Base-by-base conservation (phyloP, 2,888 invertebrate genomes). In the Emmelina monodactyla region DNA sequence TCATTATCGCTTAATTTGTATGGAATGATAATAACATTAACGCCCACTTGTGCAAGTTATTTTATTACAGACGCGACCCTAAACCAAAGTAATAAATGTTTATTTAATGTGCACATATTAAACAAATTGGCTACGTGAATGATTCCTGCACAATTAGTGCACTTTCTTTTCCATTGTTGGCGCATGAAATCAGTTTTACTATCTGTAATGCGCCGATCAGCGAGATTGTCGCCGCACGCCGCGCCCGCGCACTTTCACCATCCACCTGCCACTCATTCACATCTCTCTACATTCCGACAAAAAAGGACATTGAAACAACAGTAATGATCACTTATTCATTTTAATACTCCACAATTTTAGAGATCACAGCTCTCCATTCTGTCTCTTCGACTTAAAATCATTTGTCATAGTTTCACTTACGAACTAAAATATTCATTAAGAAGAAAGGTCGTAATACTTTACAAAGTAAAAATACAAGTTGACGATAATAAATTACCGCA, bases 131-230 rank as follows among this genome's bases (percentile, higher is more conserved):
- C 52, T 49, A 50, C 41, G 44, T 49, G 47, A 56, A 44, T 49
- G 53, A 57, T 65, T 62, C 64, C 66, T 63, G 58, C 48, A 66
- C 62, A 68, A 62, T 78, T 82, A 68, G 60, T 68, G 66, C 70
- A 76, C 66, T 73, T 84, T 61, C 72, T 65, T 62, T 79, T 70
- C 65, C 63, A 71, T 71, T 75, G 65, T 72, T 69, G 62, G 55
- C 55, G 58, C 66, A 63, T 71, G 63, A 60, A 72, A 66, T 63
- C 66, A 67, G 62, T 68, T 60, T 70, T 69, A 72, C 69, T 71
- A 70, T 72, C 70, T 62, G 60, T 55, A 56, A 66, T 9, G 9
- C 5, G 19, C 69, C 57, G 73, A 65, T 45, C 68, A 75, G 63
- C 71, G 79, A 60, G 68, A 64, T 67, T 59, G 55, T 69, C 65